phyloP scores from a whole-genome alignment of 2,113 vertebrate species.

The Pandion haliaetus region DNA sequence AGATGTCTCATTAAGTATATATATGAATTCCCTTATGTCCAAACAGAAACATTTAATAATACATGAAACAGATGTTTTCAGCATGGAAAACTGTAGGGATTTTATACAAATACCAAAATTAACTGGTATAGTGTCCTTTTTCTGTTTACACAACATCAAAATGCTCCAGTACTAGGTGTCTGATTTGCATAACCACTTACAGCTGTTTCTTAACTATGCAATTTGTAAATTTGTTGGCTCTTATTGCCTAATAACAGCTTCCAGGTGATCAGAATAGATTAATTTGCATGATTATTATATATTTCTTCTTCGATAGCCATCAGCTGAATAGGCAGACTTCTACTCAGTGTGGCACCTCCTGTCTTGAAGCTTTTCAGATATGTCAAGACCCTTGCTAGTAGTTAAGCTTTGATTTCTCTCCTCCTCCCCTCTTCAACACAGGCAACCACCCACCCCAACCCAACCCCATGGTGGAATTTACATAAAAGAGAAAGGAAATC shows the following conservation, averaged over 20 bases:
- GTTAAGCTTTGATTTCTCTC: neutral
- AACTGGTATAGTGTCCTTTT: neutral
- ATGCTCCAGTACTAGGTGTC: neutral
- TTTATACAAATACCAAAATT: neutral
- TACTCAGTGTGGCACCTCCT: neutral
- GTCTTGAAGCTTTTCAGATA: neutral
- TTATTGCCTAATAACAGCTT: neutral
- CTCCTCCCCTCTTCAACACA: neutral
- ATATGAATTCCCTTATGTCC: neutral
- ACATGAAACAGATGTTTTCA: neutral
- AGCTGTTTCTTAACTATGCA: neutral
- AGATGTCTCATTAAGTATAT: neutral
- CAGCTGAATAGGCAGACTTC: neutral
- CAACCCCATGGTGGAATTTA: neutral
- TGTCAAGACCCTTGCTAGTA: neutral
- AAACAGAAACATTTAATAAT: neutral
- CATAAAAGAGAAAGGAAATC: neutral
- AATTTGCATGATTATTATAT: neutral
- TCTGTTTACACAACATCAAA: neutral
- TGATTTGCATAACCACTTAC: neutral
- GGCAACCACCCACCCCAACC: neutral
- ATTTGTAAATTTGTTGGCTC: neutral
- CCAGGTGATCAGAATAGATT: neutral
- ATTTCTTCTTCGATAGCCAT: neutral
- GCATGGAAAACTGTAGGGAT: neutral